Evolutionary conservation across 2,888 invertebrate genomes (phyloP), one percentile per base, ranked within the genome.

Genomic region (Lithophane ornitopus): DNA sequence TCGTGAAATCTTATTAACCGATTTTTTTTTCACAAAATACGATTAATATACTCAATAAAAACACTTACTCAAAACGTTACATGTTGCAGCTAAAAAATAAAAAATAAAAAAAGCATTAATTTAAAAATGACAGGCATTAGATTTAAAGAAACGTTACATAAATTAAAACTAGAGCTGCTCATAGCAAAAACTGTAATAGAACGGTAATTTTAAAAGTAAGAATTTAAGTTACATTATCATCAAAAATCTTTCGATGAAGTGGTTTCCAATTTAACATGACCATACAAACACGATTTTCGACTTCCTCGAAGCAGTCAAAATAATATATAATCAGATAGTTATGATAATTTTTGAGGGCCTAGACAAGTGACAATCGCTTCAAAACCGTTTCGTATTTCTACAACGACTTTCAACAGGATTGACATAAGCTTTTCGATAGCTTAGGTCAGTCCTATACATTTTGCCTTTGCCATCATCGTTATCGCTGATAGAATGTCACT

Each of bases 41-140:
- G 34, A 56, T 78, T 82, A n/a, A 82, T 67, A 28, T 49, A n/a
- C 26, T 56, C 3, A 16, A 56, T 74, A 76, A 76, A 66, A 66
- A 67, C 39, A 14, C 11, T n/a, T 61, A 52, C 74, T 61, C 39
- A 58, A n/a, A 26, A 52, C 19, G 22, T 49, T 54, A 66, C 46
- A 52, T n/a, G 12, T 54, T 26, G n/a, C 6, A 54, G 12, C n/a
- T 28, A 28, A 41, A 44, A 7, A 28, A 70, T 41, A n/a, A n/a
- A 16, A 80, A 54, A 44, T n/a, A n/a, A 71, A 54, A n/a, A 54
- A 62, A 79, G 0, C 0, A 14, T 3, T 2, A n/a, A 46, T 52
- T 81, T n/a, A 19, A 74, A 74, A 39, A 46, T 19, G n/a, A 44
- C 34, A 14, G 2, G 0, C 52, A 16, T 46, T 49, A 28, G 3